Evolutionary conservation across 2,888 invertebrate genomes (phyloP), one percentile per base, ranked within the genome.

Genomic region (Cancer borealis): DNA sequence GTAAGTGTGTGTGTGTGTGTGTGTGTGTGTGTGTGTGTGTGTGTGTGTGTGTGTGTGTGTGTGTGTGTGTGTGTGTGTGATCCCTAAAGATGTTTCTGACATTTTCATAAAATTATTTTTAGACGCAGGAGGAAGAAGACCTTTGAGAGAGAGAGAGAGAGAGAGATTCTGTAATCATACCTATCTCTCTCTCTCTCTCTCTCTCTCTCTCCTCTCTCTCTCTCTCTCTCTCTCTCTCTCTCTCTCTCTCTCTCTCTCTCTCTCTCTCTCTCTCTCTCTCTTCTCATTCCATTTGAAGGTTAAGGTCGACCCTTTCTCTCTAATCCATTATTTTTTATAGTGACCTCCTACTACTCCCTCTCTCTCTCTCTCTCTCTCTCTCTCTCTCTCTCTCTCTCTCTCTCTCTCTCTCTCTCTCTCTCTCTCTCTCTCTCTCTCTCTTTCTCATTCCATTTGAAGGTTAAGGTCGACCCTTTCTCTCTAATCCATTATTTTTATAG

Each of bases 371-470:
- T 45, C 45, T 39, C 39, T 39, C 39, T 39, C 39, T 39, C 39
- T 39, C 39, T 39, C 39, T 39, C 79, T 79, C 79, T 79, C 79
- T 79, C 39, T 87, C 87, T 30, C 87, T 87, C 87, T 26, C 87
- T 87, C 87, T 26, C 87, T 87, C 87, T 26, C 87, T 87, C 87
- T 26, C 87, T 87, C 87, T 26, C 39, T 87, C 87, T 5, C 87
- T 87, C 87, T 87, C 87, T 26, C 87, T 87, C 87, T 87, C 39
- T 49, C 49, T 45, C 39, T 91, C 60, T 91, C 60, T 30, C 39
- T 91, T 88, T 60, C 91, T 60, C 91, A 60, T 39, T 91, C 91
- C 14, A 30, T 60, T 49, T 91, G 66, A 66, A 66, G 66, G 66
- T 46, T 45, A 45, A 21, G 45, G 45, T 46, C 46, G 45, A 46